Percentiles rank a stretch among this genome's conserved stretches.
Conservation (phyloP, 2,888 invertebrate genomes). For the Protonemura montana region DNA sequence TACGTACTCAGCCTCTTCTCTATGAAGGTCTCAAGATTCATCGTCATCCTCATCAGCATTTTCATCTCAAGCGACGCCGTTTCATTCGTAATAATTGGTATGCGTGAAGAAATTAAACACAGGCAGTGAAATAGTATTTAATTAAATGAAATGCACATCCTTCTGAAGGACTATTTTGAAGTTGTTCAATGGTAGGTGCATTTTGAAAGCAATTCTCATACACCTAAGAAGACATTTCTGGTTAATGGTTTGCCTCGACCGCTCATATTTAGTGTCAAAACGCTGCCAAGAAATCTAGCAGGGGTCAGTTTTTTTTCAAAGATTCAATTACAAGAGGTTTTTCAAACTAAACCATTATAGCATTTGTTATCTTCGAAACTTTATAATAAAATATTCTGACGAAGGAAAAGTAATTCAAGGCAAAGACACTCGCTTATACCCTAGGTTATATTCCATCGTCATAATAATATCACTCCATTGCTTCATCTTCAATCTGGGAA, state of each 20-base stretch:
- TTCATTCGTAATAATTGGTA: no score
- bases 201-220: background rate
- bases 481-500: constrained; percentile 5
- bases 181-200: background rate
- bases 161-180: no score
- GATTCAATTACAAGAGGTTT: background rate
- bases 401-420: background rate
- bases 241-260: background rate
- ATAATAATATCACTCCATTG: background rate
- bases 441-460: background rate
- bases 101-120: background rate
- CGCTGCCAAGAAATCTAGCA: background rate
- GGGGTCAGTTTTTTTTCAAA: background rate
- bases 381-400: constrained; percentile 12
- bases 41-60: background rate
- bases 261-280: background rate
- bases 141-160: background rate
- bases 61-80: background rate
- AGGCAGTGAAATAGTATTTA: background rate
- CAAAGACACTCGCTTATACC: background rate
- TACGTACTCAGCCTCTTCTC: background rate
- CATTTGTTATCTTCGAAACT: background rate
- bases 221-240: background rate
- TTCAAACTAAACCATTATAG: background rate
- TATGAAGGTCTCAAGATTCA: background rate